phyloP scores from a whole-genome alignment of 1,140 invertebrate species.

The Psilanteris sp. region DNA sequence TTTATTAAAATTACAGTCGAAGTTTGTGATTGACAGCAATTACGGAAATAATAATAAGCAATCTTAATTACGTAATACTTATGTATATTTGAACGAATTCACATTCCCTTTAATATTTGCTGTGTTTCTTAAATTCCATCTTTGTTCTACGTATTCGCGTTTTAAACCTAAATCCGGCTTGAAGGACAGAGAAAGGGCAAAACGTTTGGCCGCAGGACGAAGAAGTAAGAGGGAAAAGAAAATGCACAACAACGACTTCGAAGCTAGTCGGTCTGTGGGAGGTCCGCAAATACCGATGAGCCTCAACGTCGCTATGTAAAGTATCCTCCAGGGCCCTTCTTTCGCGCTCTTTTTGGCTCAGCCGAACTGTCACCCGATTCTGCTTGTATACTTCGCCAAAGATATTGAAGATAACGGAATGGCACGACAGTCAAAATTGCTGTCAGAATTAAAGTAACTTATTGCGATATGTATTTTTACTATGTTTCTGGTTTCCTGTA shows the following conservation, averaged over 20 bases:
- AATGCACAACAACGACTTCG: constrained; percentile 62
- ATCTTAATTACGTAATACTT: no score
- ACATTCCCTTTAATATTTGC: no score
- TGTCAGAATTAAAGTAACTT: no score
- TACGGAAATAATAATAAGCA: no score
- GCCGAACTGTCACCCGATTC: constrained; percentile 56
- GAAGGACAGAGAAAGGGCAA: constrained; percentile 30
- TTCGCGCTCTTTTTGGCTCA: constrained; percentile 64
- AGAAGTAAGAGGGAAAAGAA: constrained; percentile 49
- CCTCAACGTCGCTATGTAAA: constrained; percentile 72
- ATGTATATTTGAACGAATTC: no score
- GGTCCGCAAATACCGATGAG: constrained; percentile 72
- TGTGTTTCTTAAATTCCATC: no score
- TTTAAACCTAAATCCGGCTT: constrained; percentile 56
- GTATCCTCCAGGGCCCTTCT: constrained; percentile 71
- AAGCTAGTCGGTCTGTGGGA: constrained; percentile 72
- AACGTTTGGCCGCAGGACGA: constrained; percentile 27
- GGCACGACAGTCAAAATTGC: no score
- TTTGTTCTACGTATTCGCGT: constrained; percentile 2
- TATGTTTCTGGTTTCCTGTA: no score
- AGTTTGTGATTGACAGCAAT: no score
- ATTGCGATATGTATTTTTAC: no score
- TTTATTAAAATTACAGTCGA: no score
- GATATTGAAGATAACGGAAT: constrained; percentile 67
- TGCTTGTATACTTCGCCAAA: constrained; percentile 46